Evolutionary conservation across 2,888 invertebrate species (phyloP).

Genomic region (Acrobasis suavella): DNA sequence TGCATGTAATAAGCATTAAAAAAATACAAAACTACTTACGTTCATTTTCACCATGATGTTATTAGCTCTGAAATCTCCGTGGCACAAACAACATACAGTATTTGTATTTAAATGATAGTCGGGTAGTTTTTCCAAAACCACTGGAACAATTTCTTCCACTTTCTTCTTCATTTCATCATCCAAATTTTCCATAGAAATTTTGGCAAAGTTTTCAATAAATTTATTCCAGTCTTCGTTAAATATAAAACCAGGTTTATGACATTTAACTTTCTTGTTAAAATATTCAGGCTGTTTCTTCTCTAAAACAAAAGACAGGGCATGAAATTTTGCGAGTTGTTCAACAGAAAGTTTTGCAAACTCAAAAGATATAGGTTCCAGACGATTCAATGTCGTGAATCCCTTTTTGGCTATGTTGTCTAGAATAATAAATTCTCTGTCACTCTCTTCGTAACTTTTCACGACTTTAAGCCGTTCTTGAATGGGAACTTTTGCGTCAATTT

Average conservation of each 20-base stretch:
- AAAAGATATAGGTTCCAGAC: conserved; percentile 38
- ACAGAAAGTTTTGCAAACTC: conserved; percentile 40
- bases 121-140: conserved; percentile 35
- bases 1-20: too few relatives aligned
- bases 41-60: conserved; percentile 44
- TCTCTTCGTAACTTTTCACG: conserved; percentile 36
- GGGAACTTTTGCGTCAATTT: conserved; percentile 36
- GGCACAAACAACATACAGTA: conserved; percentile 40
- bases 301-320: conserved; percentile 41
- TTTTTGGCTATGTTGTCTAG: conserved; percentile 41
- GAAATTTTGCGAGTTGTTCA: conserved; percentile 43
- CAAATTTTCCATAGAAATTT: conserved; percentile 35
- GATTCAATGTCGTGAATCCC: conserved; percentile 39
- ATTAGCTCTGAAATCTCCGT: conserved; percentile 46
- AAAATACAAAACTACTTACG: conserved; percentile 36
- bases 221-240: conserved; percentile 36
- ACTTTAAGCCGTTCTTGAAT: conserved; percentile 33
- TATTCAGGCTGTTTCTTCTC: conserved; percentile 41
- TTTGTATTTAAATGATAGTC: conserved; percentile 35
- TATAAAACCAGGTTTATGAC: conserved; percentile 32
- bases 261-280: conserved; percentile 42
- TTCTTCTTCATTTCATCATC: conserved; percentile 35
- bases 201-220: conserved; percentile 37
- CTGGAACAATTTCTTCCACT: conserved; percentile 34
- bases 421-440: conserved; percentile 36